phyloP scores from a whole-genome alignment of 2,113 vertebrate species.

The Acanthochromis polyacanthus region DNA sequence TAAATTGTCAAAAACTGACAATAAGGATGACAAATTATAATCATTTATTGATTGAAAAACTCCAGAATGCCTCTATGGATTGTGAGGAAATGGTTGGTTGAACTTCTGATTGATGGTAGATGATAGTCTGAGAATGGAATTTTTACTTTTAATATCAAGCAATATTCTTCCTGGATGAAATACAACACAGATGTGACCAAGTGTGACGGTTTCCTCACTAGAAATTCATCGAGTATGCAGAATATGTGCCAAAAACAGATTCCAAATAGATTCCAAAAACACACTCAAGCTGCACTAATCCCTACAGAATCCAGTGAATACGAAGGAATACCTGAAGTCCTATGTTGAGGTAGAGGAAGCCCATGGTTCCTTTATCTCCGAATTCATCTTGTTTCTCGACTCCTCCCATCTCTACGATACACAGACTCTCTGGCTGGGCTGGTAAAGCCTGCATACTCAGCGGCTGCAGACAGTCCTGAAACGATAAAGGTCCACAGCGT shows the following conservation, averaged over 20 bases:
- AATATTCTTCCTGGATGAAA: too few relatives aligned
- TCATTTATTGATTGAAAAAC: too few relatives aligned
- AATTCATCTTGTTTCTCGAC: conserved; percentile 97
- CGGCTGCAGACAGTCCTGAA: conserved; percentile 95
- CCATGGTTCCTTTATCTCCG: conserved; percentile 95
- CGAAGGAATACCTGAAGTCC: conserved; percentile 91
- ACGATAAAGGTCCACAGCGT: not conserved
- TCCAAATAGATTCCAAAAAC: too few relatives aligned
- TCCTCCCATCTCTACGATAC: conserved; percentile 99
- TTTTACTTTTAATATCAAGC: too few relatives aligned
- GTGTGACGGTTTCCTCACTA: too few relatives aligned
- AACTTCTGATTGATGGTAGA: not conserved
- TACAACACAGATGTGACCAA: too few relatives aligned
- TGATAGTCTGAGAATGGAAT: too few relatives aligned
- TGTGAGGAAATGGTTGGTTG: not conserved
- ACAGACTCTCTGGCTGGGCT: conserved; percentile 95
- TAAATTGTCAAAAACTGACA: not conserved
- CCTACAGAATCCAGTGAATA: too few relatives aligned
- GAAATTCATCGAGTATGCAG: too few relatives aligned
- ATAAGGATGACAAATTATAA: not conserved
- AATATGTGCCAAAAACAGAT: too few relatives aligned
- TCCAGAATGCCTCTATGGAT: too few relatives aligned
- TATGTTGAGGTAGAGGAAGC: conserved; percentile 98
- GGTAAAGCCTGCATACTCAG: conserved; percentile 98
- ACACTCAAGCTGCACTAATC: too few relatives aligned